A percentile compares a stretch with the other conserved stretches of the same genome.
These are phyloP conservation scores for Willisornis vidua DNA, from an alignment of 2,113 vertebrate species.

Conservation along the genomic window DNA sequence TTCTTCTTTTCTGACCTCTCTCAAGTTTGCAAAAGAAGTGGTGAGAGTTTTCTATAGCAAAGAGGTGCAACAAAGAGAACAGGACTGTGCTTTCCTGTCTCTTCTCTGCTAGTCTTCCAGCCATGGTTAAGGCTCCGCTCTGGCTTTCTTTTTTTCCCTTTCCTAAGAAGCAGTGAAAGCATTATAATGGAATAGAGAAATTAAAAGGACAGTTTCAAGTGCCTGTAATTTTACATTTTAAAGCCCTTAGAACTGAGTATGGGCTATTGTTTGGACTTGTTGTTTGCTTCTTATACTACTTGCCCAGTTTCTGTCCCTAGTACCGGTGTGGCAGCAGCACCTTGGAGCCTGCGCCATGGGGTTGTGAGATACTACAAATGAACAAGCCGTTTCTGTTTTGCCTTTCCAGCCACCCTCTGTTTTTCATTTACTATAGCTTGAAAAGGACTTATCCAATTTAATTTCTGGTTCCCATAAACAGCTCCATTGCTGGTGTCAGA, in stretches of 20 bases:
- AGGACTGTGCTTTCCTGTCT: neutral
- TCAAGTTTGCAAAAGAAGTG: constrained; percentile 59
- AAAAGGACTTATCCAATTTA: neutral
- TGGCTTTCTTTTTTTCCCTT: neutral
- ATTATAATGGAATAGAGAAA: neutral
- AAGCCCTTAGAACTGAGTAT: neutral
- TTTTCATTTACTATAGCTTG: neutral
- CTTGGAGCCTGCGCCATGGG: neutral
- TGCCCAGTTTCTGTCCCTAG: neutral
- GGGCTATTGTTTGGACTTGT: neutral
- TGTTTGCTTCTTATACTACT: neutral
- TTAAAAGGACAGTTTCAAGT: neutral
- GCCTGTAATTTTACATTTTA: neutral
- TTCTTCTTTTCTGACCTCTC: constrained; percentile 69
- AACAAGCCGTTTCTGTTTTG: neutral
- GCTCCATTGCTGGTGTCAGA: neutral
- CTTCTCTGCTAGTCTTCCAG: neutral
- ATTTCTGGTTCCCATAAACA: neutral
- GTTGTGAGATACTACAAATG: neutral
- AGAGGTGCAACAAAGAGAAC: constrained; percentile 34
- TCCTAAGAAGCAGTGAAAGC: neutral
- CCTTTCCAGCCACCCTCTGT: neutral
- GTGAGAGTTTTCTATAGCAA: constrained; percentile 46
- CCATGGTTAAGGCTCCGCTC: neutral
- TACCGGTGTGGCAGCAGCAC: neutral